Conservation (phyloP, 2,113 vertebrate genomes). For the Hydrolagus affinis region DNA sequence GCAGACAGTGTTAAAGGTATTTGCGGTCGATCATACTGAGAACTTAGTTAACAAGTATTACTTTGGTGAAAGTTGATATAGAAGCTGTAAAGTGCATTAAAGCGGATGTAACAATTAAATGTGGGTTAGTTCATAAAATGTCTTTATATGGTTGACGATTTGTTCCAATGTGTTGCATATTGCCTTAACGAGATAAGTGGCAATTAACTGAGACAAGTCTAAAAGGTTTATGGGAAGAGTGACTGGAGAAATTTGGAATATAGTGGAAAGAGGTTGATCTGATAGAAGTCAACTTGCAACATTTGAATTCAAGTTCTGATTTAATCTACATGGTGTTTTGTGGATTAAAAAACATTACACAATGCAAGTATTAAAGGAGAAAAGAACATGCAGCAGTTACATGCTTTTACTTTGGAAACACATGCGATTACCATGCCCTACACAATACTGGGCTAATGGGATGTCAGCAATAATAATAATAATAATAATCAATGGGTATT, state of each 20-base stretch:
- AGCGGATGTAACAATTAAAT: not conserved
- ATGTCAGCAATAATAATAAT: too few relatives aligned
- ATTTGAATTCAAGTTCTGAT: too few relatives aligned
- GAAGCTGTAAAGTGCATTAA: not conserved
- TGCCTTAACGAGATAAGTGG: too few relatives aligned
- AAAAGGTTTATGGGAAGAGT: too few relatives aligned
- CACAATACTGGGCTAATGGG: not conserved
- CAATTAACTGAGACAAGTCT: too few relatives aligned
- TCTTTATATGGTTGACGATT: not conserved
- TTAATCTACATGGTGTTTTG: too few relatives aligned
- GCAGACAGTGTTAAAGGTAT: not conserved
- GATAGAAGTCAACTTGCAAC: too few relatives aligned
- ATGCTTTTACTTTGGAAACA: constrained; percentile 25
- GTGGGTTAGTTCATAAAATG: not conserved
- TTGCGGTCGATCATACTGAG: not conserved
- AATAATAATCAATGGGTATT: not conserved
- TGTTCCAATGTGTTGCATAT: too few relatives aligned
- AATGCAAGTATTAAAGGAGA: not conserved
- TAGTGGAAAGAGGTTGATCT: too few relatives aligned
- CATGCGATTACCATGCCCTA: constrained; percentile 42
- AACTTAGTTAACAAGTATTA: not conserved
- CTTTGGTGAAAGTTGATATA: not conserved
- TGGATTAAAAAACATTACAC: too few relatives aligned
- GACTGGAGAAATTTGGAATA: too few relatives aligned
- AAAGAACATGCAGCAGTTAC: constrained; percentile 41